A percentile compares a stretch with the other conserved stretches of the same genome.
phyloP scores from a whole-genome alignment of 2,888 invertebrate genomes.

The Abrostola triplasia region DNA sequence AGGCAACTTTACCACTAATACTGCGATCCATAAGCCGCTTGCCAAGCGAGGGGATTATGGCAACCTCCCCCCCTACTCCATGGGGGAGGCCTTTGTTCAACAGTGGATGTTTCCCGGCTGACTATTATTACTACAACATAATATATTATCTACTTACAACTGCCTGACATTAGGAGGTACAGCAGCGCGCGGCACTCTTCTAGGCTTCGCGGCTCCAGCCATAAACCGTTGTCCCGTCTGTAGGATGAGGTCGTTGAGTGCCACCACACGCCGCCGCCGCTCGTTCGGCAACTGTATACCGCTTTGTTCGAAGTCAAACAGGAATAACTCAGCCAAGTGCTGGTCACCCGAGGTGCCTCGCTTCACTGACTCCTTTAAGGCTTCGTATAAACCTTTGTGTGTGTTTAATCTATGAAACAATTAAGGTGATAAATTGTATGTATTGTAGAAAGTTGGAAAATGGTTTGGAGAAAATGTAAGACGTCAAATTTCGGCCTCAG shows the following conservation, averaged over 20 bases:
- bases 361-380: slow-evolving; percentile 91
- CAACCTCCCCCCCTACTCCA: too few species aligned
- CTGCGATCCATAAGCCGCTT: too few species aligned
- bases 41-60: too few species aligned
- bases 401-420: slow-evolving; percentile 93
- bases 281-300: slow-evolving; percentile 97
- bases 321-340: slow-evolving; percentile 95
- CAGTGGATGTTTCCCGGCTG: too few species aligned
- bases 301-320: slow-evolving; percentile 99
- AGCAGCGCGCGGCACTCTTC: slow-evolving; percentile 89
- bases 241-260: slow-evolving; percentile 95
- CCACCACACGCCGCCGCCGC: slow-evolving; percentile 92
- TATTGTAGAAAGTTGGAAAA: not conserved
- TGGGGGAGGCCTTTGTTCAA: too few species aligned
- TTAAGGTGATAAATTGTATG: not conserved
- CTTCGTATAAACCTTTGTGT: slow-evolving; percentile 94
- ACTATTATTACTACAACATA: too few species aligned
- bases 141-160: slow-evolving; percentile 88
- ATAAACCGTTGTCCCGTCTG: slow-evolving; percentile 95
- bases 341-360: slow-evolving; percentile 94
- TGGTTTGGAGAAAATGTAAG: too few species aligned
- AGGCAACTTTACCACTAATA: too few species aligned
- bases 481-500: too few species aligned
- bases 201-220: slow-evolving; percentile 91
- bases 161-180: slow-evolving; percentile 92